These are phyloP conservation scores for Anarrhichthys ocellatus DNA, from an alignment of 2,113 vertebrate genomes.

Conservation along the genomic window DNA sequence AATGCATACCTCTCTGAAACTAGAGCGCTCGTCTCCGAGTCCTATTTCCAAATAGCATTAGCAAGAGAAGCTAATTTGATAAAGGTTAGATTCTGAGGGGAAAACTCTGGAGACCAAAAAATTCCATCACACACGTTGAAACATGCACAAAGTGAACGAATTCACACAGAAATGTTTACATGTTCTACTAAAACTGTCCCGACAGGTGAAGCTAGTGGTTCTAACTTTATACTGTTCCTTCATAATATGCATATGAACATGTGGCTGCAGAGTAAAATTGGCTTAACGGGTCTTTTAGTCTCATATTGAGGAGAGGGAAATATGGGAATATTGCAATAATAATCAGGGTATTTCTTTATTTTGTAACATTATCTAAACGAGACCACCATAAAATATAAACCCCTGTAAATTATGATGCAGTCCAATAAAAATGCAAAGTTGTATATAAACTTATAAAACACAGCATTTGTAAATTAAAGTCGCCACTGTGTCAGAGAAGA, in stretches of 20 bases:
- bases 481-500: too few relatives aligned
- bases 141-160: background rate
- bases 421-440: background rate
- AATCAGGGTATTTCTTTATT: background rate
- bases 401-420: background rate
- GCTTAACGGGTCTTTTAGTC: too few relatives aligned
- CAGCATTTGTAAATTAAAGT: background rate
- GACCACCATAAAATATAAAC: background rate
- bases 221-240: background rate
- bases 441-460: background rate
- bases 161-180: background rate
- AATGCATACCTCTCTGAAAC: conserved; percentile 47
- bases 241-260: background rate
- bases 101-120: conserved; percentile 18
- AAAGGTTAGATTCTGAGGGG: conserved; percentile 45
- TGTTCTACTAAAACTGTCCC: background rate
- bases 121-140: conserved; percentile 38
- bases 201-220: background rate
- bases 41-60: conserved; percentile 61
- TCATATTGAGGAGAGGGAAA: background rate
- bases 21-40: conserved; percentile 52
- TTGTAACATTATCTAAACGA: background rate
- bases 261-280: background rate
- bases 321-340: background rate
- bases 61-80: conserved; percentile 56